These are phyloP conservation scores for Drosophila falleni DNA, from an alignment of 2,888 invertebrate genomes.

Conservation along the genomic window DNA sequence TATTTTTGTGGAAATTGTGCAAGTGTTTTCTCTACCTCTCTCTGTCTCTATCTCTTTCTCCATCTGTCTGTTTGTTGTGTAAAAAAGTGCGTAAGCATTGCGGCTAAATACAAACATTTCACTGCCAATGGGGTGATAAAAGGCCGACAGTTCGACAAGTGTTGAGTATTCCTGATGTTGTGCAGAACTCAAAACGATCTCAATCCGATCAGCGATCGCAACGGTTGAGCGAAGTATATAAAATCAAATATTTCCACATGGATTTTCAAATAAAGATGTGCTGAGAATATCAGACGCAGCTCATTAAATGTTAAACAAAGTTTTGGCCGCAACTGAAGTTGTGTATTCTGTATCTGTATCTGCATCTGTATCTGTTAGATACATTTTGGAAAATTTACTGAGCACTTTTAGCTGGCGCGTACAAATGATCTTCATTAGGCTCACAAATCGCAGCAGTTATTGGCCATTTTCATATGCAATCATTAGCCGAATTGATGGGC, in stretches of 20 bases:
- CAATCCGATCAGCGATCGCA: conserved; percentile 9
- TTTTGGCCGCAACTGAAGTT: conserved; percentile 21
- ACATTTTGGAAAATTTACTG: conserved; percentile 66
- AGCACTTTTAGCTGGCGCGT: conserved; percentile 62
- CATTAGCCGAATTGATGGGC: conserved; percentile 60
- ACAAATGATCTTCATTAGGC: conserved; percentile 74
- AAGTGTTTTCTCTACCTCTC: neutral
- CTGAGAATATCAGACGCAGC: conserved; percentile 59
- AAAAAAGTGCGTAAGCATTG: conserved; percentile 73
- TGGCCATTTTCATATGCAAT: conserved; percentile 57
- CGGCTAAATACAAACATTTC: conserved; percentile 72
- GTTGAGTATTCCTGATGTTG: conserved; percentile 59
- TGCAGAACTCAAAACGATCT: conserved; percentile 53
- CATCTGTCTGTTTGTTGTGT: conserved; percentile 55
- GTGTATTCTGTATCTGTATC: too few species aligned
- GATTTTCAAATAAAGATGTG: conserved; percentile 53
- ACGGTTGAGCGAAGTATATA: conserved; percentile 68
- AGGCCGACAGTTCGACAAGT: conserved; percentile 38
- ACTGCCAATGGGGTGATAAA: conserved; percentile 68
- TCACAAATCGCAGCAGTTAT: conserved; percentile 70
- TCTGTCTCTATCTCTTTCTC: neutral
- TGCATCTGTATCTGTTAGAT: conserved; percentile 26
- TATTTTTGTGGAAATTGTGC: conserved; percentile 33
- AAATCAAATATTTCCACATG: conserved; percentile 76
- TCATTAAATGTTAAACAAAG: conserved; percentile 59